Base-by-base conservation (phyloP, 1,140 invertebrate species). In the Microplitis mediator region DNA sequence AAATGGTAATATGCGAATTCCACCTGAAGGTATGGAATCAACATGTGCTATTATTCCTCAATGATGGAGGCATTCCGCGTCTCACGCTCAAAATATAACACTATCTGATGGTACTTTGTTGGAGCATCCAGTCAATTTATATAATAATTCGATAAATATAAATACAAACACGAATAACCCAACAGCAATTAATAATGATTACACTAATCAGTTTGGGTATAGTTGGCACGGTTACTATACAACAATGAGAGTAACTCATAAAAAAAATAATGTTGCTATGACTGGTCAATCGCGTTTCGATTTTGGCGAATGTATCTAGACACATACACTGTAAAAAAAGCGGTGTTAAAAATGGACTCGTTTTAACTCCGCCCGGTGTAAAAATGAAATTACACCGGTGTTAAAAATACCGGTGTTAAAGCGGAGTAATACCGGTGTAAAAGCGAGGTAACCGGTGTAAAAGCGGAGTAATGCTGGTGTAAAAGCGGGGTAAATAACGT, bases 1-100 rank as follows among this genome's bases (percentile, higher is more conserved):
- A 50, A 89, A 87, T 75, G 89, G 89, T 64, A 88, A 82, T 76
- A 85, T 89, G 77, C 83, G 89, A 72, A 84, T 89, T 68, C 88
- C 89, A 67, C 88, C 89, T 67, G 89, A 90, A 80, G 89, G 88
- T 81, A 89, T 89, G 89, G 89, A 90, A 83, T 82, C 88, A 32
- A 85, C 79, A 51, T 85, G 83, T 74, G 83, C 80, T 36, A 85
- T 85, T 71, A 79, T 81, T 54, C 81, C 85, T 35, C 83, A 85
- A 85, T 86, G 85, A 86, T 86, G 82, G 81, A 84, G 79, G 78
- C 80, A 82, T 77, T 84, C 77, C 79, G 84, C 79, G 78, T 73
- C 70, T 51, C 68, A 71, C 60, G 61, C 64, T 67, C 58, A 71
- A 54, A 35, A 68, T 36, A 65, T 50, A 64, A 34, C 67, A 39